Evolutionary conservation across 2,888 invertebrate genomes (phyloP).

Genomic region (Agonum fuliginosum): DNA sequence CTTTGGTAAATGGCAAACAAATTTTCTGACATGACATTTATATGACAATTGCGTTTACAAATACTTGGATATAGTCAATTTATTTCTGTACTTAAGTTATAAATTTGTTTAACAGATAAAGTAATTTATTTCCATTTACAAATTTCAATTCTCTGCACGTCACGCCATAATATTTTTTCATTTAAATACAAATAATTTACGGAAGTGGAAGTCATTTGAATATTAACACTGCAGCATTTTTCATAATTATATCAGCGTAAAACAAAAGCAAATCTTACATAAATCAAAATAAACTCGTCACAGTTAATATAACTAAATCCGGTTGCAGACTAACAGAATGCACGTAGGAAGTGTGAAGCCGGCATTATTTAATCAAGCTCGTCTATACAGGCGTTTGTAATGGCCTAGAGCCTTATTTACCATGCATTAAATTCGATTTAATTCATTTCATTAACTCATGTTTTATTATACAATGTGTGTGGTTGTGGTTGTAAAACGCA

Average conservation of each 20-base stretch:
- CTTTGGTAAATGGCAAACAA: too few species aligned
- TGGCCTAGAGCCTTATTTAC: background rate
- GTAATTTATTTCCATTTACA: background rate
- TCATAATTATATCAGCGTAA: background rate
- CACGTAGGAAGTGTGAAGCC: conserved; percentile 16
- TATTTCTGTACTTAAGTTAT: too few species aligned
- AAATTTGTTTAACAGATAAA: background rate
- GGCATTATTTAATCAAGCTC: conserved; percentile 29
- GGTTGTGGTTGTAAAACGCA: too few species aligned
- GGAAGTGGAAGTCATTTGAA: background rate
- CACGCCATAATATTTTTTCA: background rate
- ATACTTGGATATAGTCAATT: too few species aligned
- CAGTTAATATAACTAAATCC: conserved; percentile 31
- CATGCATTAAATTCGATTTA: conserved; percentile 2
- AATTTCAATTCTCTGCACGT: too few species aligned
- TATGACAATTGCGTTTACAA: too few species aligned
- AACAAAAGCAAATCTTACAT: background rate
- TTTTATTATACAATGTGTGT: background rate
- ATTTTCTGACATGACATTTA: too few species aligned
- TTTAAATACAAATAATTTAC: background rate
- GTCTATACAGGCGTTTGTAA: conserved; percentile 23
- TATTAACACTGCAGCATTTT: background rate
- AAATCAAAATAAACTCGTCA: conserved; percentile 34
- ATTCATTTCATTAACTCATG: conserved; percentile 14
- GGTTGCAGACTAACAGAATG: conserved; percentile 11